phyloP scores from a whole-genome alignment of 1,140 invertebrate genomes.

The Contarinia nasturtii region DNA sequence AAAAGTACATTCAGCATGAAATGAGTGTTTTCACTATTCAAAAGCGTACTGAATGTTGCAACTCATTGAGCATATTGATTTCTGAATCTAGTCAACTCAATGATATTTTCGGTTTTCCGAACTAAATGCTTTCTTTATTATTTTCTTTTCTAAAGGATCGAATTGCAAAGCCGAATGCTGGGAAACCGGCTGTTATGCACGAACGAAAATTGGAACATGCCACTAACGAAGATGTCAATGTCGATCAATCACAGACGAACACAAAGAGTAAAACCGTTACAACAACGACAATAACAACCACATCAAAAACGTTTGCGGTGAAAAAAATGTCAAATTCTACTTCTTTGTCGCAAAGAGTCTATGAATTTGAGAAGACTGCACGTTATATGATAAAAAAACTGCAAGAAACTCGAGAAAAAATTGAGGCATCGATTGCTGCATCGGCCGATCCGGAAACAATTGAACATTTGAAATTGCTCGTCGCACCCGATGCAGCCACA shows the following conservation, averaged over 20 bases:
- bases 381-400: slow-evolving; percentile 42
- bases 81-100: no score
- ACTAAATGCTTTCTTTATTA: no score
- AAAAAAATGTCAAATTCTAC: slow-evolving; percentile 14
- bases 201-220: no score
- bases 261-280: no score
- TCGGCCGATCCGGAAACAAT: slow-evolving; percentile 25
- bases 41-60: no score
- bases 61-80: no score
- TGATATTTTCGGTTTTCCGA: no score
- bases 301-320: slow-evolving; percentile 6
- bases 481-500: slow-evolving; percentile 59
- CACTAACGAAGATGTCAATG: no score
- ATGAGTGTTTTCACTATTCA: no score
- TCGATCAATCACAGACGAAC: no score
- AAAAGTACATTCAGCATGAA: no score
- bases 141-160: slow-evolving; percentile 14
- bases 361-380: slow-evolving; percentile 34
- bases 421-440: slow-evolving; percentile 38
- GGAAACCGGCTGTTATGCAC: slow-evolving; percentile 12
- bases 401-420: slow-evolving; percentile 43
- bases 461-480: slow-evolving; percentile 17
- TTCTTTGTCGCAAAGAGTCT: slow-evolving; percentile 16
- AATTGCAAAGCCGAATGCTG: slow-evolving; percentile 18
- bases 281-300: neutral